A percentile compares a stretch with the other conserved stretches of the same genome.
Conservation (phyloP, 2,113 vertebrate species). For the Lepus timidus region DNA sequence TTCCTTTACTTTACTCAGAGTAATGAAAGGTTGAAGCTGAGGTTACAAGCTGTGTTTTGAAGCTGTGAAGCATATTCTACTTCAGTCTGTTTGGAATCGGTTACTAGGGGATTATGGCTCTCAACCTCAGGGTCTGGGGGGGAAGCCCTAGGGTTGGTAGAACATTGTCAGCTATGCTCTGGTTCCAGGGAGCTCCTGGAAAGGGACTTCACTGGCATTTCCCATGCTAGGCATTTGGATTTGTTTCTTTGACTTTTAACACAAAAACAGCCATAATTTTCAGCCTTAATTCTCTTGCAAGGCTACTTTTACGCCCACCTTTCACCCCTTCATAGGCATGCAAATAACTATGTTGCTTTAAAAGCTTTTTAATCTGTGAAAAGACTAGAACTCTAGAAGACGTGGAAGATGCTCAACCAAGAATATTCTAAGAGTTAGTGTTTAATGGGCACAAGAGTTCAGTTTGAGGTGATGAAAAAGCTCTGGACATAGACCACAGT, state of each 20-base stretch:
- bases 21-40: slow-evolving; percentile 22
- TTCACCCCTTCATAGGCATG: background rate
- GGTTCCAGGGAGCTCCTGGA: background rate
- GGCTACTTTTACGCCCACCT: background rate
- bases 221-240: background rate
- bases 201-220: background rate
- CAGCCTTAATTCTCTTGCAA: slow-evolving; percentile 25
- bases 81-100: background rate
- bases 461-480: background rate
- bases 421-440: background rate
- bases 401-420: slow-evolving; percentile 8
- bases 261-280: background rate
- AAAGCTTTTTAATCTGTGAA: slow-evolving; percentile 16
- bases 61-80: background rate
- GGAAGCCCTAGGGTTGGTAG: background rate
- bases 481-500: background rate
- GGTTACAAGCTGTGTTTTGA: background rate
- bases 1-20: slow-evolving; percentile 11
- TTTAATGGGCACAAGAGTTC: background rate
- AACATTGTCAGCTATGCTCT: background rate
- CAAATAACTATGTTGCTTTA: background rate
- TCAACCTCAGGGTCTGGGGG: background rate
- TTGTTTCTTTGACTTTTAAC: background rate
- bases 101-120: background rate
- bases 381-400: slow-evolving; percentile 14